phyloP scores from a whole-genome alignment of 2,113 vertebrate genomes.

The Columbina picui region DNA sequence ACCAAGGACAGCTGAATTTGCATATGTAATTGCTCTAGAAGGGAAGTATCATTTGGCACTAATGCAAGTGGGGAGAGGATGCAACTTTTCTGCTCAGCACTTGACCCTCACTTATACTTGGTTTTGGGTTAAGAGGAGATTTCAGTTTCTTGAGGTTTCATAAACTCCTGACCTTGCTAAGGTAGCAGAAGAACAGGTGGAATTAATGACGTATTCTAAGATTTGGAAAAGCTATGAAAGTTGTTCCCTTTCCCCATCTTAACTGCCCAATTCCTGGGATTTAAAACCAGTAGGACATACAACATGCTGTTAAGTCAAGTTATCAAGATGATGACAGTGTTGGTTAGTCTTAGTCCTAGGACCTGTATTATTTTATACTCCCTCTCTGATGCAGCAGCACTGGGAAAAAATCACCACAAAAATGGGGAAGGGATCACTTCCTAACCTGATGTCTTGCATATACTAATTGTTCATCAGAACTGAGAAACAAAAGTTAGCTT shows the following conservation, averaged over 20 bases:
- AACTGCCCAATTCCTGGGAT: neutral
- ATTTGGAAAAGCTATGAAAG: constrained; percentile 1
- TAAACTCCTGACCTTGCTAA: neutral
- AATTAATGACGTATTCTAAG: neutral
- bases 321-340: neutral
- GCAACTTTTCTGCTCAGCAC: neutral
- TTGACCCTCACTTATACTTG: neutral
- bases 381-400: neutral
- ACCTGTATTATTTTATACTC: neutral
- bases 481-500: neutral
- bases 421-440: neutral
- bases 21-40: neutral
- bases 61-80: neutral
- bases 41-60: neutral
- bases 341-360: neutral
- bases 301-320: neutral
- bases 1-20: neutral
- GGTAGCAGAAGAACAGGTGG: neutral
- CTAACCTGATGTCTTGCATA: neutral
- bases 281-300: neutral
- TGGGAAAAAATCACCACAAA: neutral
- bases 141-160: neutral
- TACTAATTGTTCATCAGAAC: neutral
- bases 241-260: neutral
- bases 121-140: neutral